Evolutionary conservation across 1,140 invertebrate species (phyloP), one percentile per base, ranked within the genome.

Genomic region (Pseudomyrmex cubaensis): DNA sequence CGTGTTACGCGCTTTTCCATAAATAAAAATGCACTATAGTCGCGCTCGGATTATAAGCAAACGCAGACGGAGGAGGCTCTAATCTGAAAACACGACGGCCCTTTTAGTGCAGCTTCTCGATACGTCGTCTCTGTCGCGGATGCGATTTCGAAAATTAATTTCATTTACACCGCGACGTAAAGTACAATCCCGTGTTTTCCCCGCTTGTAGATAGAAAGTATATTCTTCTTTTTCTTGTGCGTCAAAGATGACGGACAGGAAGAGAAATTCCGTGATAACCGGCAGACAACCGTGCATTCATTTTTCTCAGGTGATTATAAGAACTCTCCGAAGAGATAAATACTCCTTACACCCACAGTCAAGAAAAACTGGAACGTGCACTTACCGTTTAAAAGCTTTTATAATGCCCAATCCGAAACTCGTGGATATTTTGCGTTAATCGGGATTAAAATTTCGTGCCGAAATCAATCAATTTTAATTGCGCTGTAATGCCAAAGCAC

Each of bases 41-140:
- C 13, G 22, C 44, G 48, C 17, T 70, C 17, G 48, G 54, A 59
- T 59, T 72, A 35, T 7, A 59, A 35, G 54, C 35, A 44, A 72
- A 73, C 35, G 69, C 57, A 70, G 67, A 64, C 72, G 86, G 57
- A 82, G 83, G 64, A 84, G 84, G 69, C 35, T 88, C 87, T 92
- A 90, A 92, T 92, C 87, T 87, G 67, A 64, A 84, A 87, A 91
- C 90, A 91, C 72, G 87, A 83, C 44, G 69, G 82, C 50, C 76
- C 89, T 91, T 90, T 91, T 90, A 91, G 85, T 85, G 83, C 50
- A 86, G 61, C 62, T 63, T 75, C 74, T 88, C 82, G 70, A 74
- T 57, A 63, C 64, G 4, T 52, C 35, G 67, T 52, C 74, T 17
- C 10, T 15, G 63, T 52, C 50, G 64, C 66, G 9, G 35, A 46